These are phyloP conservation scores for Himalopsyche tibetana DNA, from an alignment of 2,888 invertebrate species.

Conservation along the genomic window DNA sequence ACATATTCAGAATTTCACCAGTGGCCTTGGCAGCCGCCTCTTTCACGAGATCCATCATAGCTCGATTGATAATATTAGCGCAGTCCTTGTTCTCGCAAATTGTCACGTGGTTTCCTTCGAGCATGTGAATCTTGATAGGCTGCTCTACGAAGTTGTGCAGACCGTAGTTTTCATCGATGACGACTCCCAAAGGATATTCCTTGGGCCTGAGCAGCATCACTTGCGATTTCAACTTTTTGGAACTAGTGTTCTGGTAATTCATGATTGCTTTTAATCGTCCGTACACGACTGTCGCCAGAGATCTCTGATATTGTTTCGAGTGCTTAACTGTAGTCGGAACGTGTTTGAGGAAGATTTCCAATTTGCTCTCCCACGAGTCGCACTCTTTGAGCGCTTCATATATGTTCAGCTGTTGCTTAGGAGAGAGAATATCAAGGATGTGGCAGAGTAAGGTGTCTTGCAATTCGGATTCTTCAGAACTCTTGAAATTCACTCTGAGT, in stretches of 20 bases:
- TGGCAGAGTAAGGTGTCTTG: slow-evolving; percentile 79
- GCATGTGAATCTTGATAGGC: slow-evolving; percentile 77
- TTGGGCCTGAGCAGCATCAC: slow-evolving; percentile 81
- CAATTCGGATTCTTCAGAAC: slow-evolving; percentile 73
- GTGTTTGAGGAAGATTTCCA: slow-evolving; percentile 74
- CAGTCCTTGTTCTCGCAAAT: slow-evolving; percentile 82
- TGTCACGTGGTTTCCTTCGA: slow-evolving; percentile 85
- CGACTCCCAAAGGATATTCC: slow-evolving; percentile 74
- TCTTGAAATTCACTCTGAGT: slow-evolving; percentile 73
- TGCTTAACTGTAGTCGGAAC: slow-evolving; percentile 67
- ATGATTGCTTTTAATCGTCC: slow-evolving; percentile 77
- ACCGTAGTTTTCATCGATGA: slow-evolving; percentile 81
- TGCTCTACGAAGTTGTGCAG: slow-evolving; percentile 78
- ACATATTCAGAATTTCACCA: slow-evolving; percentile 54
- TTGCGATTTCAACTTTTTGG: slow-evolving; percentile 77
- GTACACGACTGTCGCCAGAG: slow-evolving; percentile 72
- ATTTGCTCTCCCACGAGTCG: slow-evolving; percentile 77
- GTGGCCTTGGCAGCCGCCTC: slow-evolving; percentile 57
- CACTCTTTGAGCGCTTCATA: slow-evolving; percentile 75
- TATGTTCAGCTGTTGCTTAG: slow-evolving; percentile 72
- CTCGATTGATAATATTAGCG: slow-evolving; percentile 79
- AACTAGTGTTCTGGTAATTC: slow-evolving; percentile 72
- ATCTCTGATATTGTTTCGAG: slow-evolving; percentile 71
- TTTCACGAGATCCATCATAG: slow-evolving; percentile 66
- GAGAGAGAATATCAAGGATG: slow-evolving; percentile 75